These are phyloP conservation scores for Troides helena DNA, from an alignment of 2,888 invertebrate species.

Conservation along the genomic window DNA sequence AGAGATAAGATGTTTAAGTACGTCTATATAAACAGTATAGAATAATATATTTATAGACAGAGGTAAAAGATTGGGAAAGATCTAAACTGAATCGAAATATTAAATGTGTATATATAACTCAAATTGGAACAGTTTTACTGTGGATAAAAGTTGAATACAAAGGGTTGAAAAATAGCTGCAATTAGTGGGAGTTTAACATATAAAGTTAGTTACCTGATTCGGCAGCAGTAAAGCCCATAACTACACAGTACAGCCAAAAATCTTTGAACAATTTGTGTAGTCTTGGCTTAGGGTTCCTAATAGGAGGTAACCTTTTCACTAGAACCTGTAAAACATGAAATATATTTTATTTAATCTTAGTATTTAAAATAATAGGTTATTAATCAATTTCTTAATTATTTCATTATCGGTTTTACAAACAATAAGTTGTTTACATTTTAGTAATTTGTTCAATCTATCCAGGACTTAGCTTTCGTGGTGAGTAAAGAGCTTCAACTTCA, in stretches of 20 bases:
- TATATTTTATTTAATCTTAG: background rate
- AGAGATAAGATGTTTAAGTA: slow-evolving; percentile 70
- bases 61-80: slow-evolving; percentile 34
- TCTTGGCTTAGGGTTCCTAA: slow-evolving; percentile 93
- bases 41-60: slow-evolving; percentile 30
- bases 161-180: slow-evolving; percentile 24
- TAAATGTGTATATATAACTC: slow-evolving; percentile 36
- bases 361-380: too few species aligned
- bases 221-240: slow-evolving; percentile 97
- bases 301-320: slow-evolving; percentile 92
- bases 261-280: slow-evolving; percentile 98
- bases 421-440: too few species aligned
- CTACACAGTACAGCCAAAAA: slow-evolving; percentile 99
- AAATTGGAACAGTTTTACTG: slow-evolving; percentile 38
- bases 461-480: too few species aligned
- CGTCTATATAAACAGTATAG: slow-evolving; percentile 47
- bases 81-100: slow-evolving; percentile 38
- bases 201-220: slow-evolving; percentile 78
- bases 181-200: background rate
- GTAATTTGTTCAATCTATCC: too few species aligned
- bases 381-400: too few species aligned
- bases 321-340: slow-evolving; percentile 68
- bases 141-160: slow-evolving; percentile 39
- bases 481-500: too few species aligned
- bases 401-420: too few species aligned